Evolutionary conservation across 2,113 vertebrate species (phyloP), one percentile per base, ranked within the genome.

Genomic region (human): DNA sequence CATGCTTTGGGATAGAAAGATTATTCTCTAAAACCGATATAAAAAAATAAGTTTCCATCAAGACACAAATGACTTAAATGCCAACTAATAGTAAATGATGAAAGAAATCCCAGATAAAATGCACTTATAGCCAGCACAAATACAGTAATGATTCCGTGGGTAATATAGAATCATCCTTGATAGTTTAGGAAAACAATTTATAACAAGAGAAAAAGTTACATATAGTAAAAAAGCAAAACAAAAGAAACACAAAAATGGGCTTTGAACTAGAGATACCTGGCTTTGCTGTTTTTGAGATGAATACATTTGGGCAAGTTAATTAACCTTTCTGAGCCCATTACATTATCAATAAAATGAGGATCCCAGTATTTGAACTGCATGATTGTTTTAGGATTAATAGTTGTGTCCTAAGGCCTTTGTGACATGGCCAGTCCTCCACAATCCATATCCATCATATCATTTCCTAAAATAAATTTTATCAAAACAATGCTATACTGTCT

Each of bases 81-180:
- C 2, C 25, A 48, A 43, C 40, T 87, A 86, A 38, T 75, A 32
- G 68, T 81, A 81, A 85, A 72, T 61, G 57, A 68, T 43, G 30
- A 81, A 94, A 80, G 55, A 96, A 89, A 84, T 73, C 27, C n/a
- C 20, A 94, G 16, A 43, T 43, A 17, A 91, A 88, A 78, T 78
- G 7, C n/a, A 90, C 10, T 79, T 72, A 55, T 35, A 57, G 20
- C 8, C 59, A 89, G 48, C 16, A 89, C 35, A 80, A 68, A 85
- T 70, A 93, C 1, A 80, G 8, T 20, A 95, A 91, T 61, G 17
- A 93, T 66, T 22, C 48, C 52, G 59, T 38, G 11, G 40, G 50
- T 72, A 83, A 82, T 57, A 61, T 10, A 1, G 4, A 55, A 27
- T 80, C 22, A 80, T 75, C 32, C 12, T 43, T 88, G n/a, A 79